Evolutionary conservation across 2,113 vertebrate species (phyloP).

Genomic region (Gadus macrocephalus): DNA sequence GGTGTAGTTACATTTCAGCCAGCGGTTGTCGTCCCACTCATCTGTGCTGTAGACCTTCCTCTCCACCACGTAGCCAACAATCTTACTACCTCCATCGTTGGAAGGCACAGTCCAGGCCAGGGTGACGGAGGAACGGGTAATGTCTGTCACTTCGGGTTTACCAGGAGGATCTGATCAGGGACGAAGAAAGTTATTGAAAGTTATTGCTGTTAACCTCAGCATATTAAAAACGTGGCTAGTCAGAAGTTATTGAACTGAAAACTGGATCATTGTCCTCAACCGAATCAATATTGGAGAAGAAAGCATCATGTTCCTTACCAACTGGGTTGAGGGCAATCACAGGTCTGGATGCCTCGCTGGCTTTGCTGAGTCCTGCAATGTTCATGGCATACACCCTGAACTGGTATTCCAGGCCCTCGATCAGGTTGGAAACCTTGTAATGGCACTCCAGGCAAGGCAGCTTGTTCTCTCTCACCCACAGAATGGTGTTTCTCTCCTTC

Average conservation of each 20-base stretch:
- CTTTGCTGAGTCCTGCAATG: slow-evolving; percentile 93
- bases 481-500: slow-evolving; percentile 96
- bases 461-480: slow-evolving; percentile 98
- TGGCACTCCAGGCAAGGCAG: slow-evolving; percentile 87
- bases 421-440: slow-evolving; percentile 86
- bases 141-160: slow-evolving; percentile 90
- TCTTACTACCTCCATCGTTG: slow-evolving; percentile 92
- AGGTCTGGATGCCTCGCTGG: slow-evolving; percentile 94
- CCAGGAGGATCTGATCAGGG: slow-evolving; percentile 82
- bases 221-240: too few species aligned
- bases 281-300: not conserved
- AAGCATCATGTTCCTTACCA: slow-evolving; percentile 70
- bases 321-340: slow-evolving; percentile 93
- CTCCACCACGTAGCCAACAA: slow-evolving; percentile 90
- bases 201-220: too few species aligned
- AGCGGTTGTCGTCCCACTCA: slow-evolving; percentile 85
- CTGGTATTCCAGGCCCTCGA: slow-evolving; percentile 96
- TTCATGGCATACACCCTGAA: slow-evolving; percentile 97
- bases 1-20: slow-evolving; percentile 98
- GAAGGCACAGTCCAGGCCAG: slow-evolving; percentile 87
- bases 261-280: too few species aligned
- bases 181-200: slow-evolving; percentile 5
- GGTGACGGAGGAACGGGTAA: slow-evolving; percentile 87
- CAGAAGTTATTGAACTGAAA: too few species aligned
- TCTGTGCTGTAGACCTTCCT: slow-evolving; percentile 83